Evolutionary conservation across 1,140 invertebrate species (phyloP), one percentile per base, ranked within the genome.

Genomic region (Himalopsyche phryganea): DNA sequence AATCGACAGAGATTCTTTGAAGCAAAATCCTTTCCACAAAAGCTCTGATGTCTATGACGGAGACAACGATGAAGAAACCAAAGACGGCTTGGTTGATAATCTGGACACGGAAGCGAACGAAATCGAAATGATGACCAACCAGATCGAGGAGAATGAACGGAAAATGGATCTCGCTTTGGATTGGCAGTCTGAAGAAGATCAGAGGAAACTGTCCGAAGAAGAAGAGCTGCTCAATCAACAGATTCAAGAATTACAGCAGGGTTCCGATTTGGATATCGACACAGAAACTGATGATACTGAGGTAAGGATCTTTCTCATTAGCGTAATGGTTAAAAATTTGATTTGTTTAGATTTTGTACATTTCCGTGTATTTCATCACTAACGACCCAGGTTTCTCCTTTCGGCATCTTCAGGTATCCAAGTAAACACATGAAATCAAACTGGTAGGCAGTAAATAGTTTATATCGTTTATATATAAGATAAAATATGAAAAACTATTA

Each of bases 201-300:
- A 83, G 56, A 71, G 79, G 18, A 80, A 91, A 66, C 67, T 94
- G 53, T 83, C 87, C 59, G 85, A 90, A 47, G 89, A 92, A 66
- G 89, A 92, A 71, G 89, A 89, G 59, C 79, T 83, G 1, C 66
- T 93, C n/a, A 88, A 89, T 61, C 83, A 87, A 46, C 89, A 93
- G 71, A 91, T 91, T 58, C 76, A 83, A 47, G 88, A 92, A 68
- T 77, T 87, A 44, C 78, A 86, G 49, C 84, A 92, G 69, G 88
- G 84, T 18, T 84, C 88, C 0, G 90, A 93, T 68, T 89, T 88
- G 54, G 88, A 90, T 73, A 77, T 90, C 18, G 88, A 90, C 63
- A 90, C 88, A 0, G 89, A 90, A 73, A 90, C 87, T 0, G 88
- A 90, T 70, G 88, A 89, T 60, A 86, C 84, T 6, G 85, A 86